Evolutionary conservation across 2,113 vertebrate genomes (phyloP), one percentile per base, ranked within the genome.

Genomic region (Motacilla tschutschensis): DNA sequence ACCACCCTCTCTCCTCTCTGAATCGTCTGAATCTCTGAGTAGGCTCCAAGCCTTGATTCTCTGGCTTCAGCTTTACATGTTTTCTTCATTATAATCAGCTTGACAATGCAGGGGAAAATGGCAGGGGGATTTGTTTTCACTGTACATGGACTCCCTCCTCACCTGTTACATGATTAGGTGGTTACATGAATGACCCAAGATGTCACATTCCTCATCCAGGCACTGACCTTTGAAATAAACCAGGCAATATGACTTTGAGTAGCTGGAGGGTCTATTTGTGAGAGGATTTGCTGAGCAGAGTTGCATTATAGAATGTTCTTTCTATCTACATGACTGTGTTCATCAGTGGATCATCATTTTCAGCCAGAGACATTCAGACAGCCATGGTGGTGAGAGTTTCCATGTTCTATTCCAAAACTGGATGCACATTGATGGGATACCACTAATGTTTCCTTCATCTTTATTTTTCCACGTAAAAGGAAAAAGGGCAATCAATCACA

Each of bases 91-190:
- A 79, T 83, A 71, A 87, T 59, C 25, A 83, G 64, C 35, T 59
- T 78, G 53, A 83, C 69, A 82, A 77, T 50, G 60, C 38, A n/a
- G 46, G 17, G 47, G 1, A 3, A 77, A 93, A 90, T 46, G 28
- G 60, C 81, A 73, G 62, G 46, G 24, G 38, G 62, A 77, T 90
- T 87, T 90, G 38, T 90, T 91, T 88, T 83, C 88, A 88, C 79
- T 92, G 84, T 92, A 90, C 48, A 10, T 0, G 6, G 79, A 40
- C 50, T 93, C 43, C 43, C 76, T 72, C 62, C 31, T 87, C 90
- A 94, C 89, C 79, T 95, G 90, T 75, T 71, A 58, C 58, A 41
- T 0, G 3, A 90, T 64, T 64, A 55, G 60, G 26, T 2, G 1
- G 35, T 93, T 92, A 88, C 53, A 85, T 73, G 93, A 94, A 79